A percentile compares a stretch with the other conserved stretches of the same genome.
Conservation (phyloP, 2,113 vertebrate genomes). For the Nesogale talazaci region DNA sequence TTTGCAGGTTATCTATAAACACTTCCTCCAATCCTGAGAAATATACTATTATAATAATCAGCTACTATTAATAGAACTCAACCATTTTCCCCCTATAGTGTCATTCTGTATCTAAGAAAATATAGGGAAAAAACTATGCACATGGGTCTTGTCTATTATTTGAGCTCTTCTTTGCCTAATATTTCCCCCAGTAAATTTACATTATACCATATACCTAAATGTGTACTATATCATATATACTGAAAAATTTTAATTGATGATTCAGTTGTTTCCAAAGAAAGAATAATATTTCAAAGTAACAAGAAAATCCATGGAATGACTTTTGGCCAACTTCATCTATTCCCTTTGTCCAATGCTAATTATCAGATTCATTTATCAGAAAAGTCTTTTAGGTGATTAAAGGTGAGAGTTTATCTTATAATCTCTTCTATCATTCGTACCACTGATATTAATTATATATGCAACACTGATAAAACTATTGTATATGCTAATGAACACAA, state of each 20-base stretch:
- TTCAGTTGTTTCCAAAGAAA: background rate
- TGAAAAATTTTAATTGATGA: background rate
- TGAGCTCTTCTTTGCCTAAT: background rate
- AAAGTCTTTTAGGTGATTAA: conserved; percentile 6
- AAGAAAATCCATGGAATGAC: background rate
- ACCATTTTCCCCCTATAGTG: background rate
- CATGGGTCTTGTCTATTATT: background rate
- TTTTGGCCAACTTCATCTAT: background rate
- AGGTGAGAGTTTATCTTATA: background rate
- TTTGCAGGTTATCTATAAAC: too few species aligned
- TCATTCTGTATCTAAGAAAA: conserved; percentile 8
- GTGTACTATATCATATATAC: background rate
- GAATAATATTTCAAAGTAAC: background rate
- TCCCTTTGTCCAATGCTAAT: background rate
- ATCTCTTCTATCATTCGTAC: conserved; percentile 9
- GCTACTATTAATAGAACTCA: background rate
- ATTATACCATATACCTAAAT: background rate
- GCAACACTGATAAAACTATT: background rate
- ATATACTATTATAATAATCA: background rate
- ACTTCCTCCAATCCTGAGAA: too few species aligned
- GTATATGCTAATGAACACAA: background rate
- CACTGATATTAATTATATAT: background rate
- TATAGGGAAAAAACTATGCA: background rate
- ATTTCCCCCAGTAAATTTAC: background rate
- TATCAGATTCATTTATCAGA: background rate